Evolutionary conservation across 2,888 invertebrate genomes (phyloP), one percentile per base, ranked within the genome.

Genomic region (Brachypalpus laphriformis): DNA sequence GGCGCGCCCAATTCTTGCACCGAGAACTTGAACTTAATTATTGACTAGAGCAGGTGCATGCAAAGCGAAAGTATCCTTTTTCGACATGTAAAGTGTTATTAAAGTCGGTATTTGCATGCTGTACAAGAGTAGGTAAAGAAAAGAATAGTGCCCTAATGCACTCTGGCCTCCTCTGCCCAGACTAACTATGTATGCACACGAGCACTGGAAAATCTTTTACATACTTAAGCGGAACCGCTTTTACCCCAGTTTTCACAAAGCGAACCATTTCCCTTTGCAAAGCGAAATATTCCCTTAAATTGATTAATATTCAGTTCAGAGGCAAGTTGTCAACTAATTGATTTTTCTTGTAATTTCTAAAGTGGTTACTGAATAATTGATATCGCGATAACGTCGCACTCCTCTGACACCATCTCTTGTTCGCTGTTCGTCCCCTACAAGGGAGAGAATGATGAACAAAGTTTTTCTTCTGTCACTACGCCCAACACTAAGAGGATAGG

Each of bases 351-450:
- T 86, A 86, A 86, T 82, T 86, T 86, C 77, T 45, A 86, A 86
- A 86, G 86, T 86, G 86, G 86, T 82, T 81, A 66, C 77, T 86
- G 86, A 86, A 86, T 86, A 86, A 86, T 86, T 82, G 82, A 86
- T 82, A 68, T 70, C 74, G 65, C 63, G 83, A 83, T 78, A 80
- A 45, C 63, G 63, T 65, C 78, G 45, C 68, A 57, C 63, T 42
- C 66, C 34, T n/a, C n/a, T n/a, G 68, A 45, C 63, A 59, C 74
- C 59, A 77, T 70, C 61, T 77, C 5, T 25, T 5, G 25, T 25
- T 25, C 42, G 28, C 42, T 37, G 42, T 25, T 11, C n/a, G n/a
- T 8, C 31, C 8, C 31, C 37, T 3, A 40, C 56, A 20, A 40
- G 22, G 54, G 71, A 28, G 45, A 63, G 72, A 68, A 54, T 66